Evolutionary conservation across 2,113 vertebrate genomes (phyloP), one percentile per base, ranked within the genome.

Genomic region (Hirundichthys speculiger): DNA sequence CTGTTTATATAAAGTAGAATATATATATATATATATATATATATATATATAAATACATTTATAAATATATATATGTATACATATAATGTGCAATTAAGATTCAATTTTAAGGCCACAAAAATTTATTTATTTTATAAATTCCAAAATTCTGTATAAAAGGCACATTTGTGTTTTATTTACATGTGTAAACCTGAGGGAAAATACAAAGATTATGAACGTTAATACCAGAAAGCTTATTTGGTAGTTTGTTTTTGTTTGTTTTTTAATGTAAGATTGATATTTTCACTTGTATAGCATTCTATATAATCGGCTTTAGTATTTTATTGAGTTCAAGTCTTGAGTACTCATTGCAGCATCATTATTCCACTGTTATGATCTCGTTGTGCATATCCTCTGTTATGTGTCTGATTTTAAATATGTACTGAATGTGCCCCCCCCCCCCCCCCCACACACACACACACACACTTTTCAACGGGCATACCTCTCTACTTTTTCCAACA

Each of bases 61-160:
- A 73, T 43, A 79, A 27, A 79, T 59, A 82, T n/a, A 57, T 69
- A n/a, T 58, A 64, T 65, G 50, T 50, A 79, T 51, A 64, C 19
- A 72, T 48, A 84, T 77, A 74, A 83, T 80, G 88, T 86, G 73
- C 68, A 80, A 86, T 70, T 82, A 47, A 89, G 79, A 91, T 90
- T 84, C 46, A 88, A 77, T 88, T 88, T 85, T 88, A 89, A 88
- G 90, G 87, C 90, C 90, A 91, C 81, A 74, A 67, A 63, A 86
- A 89, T 91, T 88, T 92, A 92, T 94, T 94, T 94, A 93, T 94
- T 94, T 93, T 92, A 78, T 92, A 84, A 91, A 92, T 91, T 90
- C 89, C 87, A 80, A 91, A 92, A 92, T 86, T 92, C 88, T 92
- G 85, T 92, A 82, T 86, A 90, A 90, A 67, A 76, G 77, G 66